A percentile compares a stretch with the other conserved stretches of the same genome.
Conservation (phyloP, 2,888 invertebrate species). For the Drosophila demipolita region DNA sequence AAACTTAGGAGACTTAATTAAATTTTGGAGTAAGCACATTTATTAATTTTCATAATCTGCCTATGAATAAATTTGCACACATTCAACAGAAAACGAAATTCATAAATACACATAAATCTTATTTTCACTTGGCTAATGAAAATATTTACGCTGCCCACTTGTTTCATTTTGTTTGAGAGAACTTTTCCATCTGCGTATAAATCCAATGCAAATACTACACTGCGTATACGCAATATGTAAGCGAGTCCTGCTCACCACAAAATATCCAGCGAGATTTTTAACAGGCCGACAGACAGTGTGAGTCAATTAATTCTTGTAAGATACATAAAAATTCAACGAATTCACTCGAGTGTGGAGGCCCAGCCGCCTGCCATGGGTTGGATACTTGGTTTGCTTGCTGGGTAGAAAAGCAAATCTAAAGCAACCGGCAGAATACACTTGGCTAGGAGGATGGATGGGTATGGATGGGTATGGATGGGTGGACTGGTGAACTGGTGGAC, state of each 20-base stretch:
- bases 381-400: constrained; percentile 1
- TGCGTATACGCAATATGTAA: constrained; percentile 65
- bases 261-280: constrained; percentile 52
- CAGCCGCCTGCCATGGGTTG: constrained; percentile 4
- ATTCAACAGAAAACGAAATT: constrained; percentile 34
- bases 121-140: constrained; percentile 71
- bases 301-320: constrained; percentile 75
- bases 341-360: constrained; percentile 30
- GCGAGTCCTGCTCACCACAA: constrained; percentile 38
- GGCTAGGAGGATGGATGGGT: constrained; percentile 6
- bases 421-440: constrained; percentile 63
- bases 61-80: constrained; percentile 66
- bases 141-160: constrained; percentile 61
- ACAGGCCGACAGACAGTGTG: constrained; percentile 65
- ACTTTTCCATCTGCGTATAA: constrained; percentile 30
- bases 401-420: constrained; percentile 57
- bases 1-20: constrained; percentile 62
- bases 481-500: background rate
- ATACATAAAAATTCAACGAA: constrained; percentile 56
- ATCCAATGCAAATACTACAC: constrained; percentile 52
- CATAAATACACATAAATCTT: constrained; percentile 62
- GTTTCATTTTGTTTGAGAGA: constrained; percentile 61
- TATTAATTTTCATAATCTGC: constrained; percentile 69
- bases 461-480: background rate
- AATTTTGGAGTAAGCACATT: constrained; percentile 62